Evolutionary conservation across 92 coral and sea anemone genomes (phyloP).

Genomic region (Umimayanthus chanpuru): DNA sequence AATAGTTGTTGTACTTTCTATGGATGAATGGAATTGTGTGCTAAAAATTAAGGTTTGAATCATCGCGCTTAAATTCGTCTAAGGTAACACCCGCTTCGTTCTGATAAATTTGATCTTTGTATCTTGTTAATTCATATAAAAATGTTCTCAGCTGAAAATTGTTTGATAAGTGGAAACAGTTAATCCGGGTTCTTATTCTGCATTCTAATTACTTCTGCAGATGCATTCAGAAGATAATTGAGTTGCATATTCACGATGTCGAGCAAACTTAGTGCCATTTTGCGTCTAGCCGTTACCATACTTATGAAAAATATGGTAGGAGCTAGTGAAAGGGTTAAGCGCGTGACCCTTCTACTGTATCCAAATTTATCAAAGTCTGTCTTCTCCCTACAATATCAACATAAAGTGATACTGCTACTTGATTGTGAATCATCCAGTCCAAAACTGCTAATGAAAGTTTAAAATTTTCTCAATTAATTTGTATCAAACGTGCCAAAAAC

Average conservation of each 20-base stretch:
- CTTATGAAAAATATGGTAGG: no score
- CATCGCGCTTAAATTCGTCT: not conserved
- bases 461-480: no score
- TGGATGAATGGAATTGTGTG: not conserved
- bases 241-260: not conserved
- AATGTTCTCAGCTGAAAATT: not conserved
- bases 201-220: not conserved
- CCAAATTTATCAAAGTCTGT: no score
- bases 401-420: no score
- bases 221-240: not conserved
- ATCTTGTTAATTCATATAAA: no score
- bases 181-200: not conserved
- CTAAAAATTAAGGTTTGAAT: not conserved
- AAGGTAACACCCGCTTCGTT: no score
- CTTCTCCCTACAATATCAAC: not conserved
- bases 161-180: not conserved
- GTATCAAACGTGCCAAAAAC: not conserved
- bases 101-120: no score
- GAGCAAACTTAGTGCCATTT: no score
- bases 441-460: not conserved
- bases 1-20: not conserved
- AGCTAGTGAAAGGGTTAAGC: no score
- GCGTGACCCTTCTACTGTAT: no score
- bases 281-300: no score
- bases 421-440: not conserved